Conservation (phyloP, 2,888 invertebrate species). For the Alitta virens region DNA sequence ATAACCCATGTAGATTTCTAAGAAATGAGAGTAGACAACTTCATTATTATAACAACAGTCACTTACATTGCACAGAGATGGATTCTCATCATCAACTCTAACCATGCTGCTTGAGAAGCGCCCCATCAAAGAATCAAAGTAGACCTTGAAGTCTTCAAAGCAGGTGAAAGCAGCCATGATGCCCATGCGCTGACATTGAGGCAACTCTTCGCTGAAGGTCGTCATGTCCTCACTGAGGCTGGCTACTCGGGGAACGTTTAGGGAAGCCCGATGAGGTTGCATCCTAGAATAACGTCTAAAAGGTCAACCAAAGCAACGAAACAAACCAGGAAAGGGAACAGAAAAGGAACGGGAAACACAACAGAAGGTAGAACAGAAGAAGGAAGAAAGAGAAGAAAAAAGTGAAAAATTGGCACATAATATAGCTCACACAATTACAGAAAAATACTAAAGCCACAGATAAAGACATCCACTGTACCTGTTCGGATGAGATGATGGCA, state of each 20-base stretch:
- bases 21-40: no score
- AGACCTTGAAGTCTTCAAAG: slow-evolving; percentile 76
- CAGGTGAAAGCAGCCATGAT: slow-evolving; percentile 90
- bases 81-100: no score
- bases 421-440: no score
- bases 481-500: slow-evolving; percentile 94
- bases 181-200: slow-evolving; percentile 71
- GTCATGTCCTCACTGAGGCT: slow-evolving; percentile 41
- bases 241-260: slow-evolving; percentile 29
- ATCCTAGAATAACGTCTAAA: neutral
- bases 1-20: no score
- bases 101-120: slow-evolving; percentile 38
- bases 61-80: no score
- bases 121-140: slow-evolving; percentile 51
- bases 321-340: no score
- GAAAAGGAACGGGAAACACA: neutral
- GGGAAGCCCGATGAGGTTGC: neutral
- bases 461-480: no score
- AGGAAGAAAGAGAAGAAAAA: neutral
- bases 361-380: neutral
- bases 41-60: no score
- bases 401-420: neutral
- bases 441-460: no score
- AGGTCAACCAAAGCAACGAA: no score
- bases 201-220: slow-evolving; percentile 38